Percentiles rank a stretch among this genome's conserved stretches.
Conservation (phyloP, 2,888 invertebrate species). For the Mesoligia furuncula region DNA sequence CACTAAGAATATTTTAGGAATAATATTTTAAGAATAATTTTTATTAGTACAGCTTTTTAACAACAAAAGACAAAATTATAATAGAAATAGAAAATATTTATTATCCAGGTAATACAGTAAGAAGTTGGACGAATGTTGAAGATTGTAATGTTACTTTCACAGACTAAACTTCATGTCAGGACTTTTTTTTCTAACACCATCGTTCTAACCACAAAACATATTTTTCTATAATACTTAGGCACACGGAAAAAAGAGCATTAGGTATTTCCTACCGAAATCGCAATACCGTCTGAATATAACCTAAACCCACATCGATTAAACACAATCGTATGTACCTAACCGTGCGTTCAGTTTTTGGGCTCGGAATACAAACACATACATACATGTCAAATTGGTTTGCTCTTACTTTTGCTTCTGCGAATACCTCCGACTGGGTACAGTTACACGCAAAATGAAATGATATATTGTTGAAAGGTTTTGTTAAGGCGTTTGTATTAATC, state of each 20-base stretch:
- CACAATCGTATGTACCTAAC: slow-evolving; percentile 54
- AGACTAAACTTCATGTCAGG: too few relatives aligned
- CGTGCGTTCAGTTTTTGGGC: slow-evolving; percentile 73
- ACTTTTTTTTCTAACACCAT: background rate
- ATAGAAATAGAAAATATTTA: too few relatives aligned
- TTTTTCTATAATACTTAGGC: background rate
- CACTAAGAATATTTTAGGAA: background rate
- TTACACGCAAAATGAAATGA: slow-evolving; percentile 58
- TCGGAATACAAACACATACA: slow-evolving; percentile 74
- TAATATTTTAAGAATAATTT: background rate
- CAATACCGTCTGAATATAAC: slow-evolving; percentile 37
- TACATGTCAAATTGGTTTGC: slow-evolving; percentile 77
- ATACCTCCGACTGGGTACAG: slow-evolving; percentile 76
- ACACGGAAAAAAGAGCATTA: accelerated
- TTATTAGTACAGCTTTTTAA: background rate
- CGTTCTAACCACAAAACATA: background rate
- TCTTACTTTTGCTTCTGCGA: slow-evolving; percentile 81
- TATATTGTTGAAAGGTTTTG: slow-evolving; percentile 32
- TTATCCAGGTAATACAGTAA: too few relatives aligned
- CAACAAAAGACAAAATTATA: background rate
- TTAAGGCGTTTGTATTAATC: slow-evolving; percentile 27
- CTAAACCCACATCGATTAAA: slow-evolving; percentile 41
- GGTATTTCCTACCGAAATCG: slow-evolving; percentile 12
- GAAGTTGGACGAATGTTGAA: too few relatives aligned
- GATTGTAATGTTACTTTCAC: background rate